Evolutionary conservation across 2,113 vertebrate species (phyloP), one percentile per base, ranked within the genome.

Genomic region (Eubucco bourcierii): DNA sequence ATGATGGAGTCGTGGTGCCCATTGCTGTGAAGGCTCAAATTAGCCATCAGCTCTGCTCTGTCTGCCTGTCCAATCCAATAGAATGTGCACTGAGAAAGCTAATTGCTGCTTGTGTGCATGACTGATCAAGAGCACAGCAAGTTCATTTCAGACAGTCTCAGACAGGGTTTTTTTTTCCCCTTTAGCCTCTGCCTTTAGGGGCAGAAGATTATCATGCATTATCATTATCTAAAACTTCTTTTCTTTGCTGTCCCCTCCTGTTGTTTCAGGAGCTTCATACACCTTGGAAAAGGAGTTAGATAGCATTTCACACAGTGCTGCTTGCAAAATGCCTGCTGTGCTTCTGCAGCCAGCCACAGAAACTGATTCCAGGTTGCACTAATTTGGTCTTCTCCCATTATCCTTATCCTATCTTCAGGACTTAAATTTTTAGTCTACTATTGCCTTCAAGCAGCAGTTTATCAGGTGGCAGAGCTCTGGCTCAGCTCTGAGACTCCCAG

Each of bases 81-180:
- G 97, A 98, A 96, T 98, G 97, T 98, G 97, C 97, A 97, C 96
- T 68, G 91, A 50, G 95, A 95, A 95, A 97, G 97, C 96, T 98
- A 98, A 98, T 98, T 98, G 96, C 96, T 97, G 91, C 96, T 97
- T 92, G 31, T 97, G 90, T 98, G 98, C 98, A 98, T 98, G 98
- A 98, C 96, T 98, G 98, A 98, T 98, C 98, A 98, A 98, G 97
- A 97, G 96, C 94, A 5, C 61, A 96, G 95, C 94, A 96, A 97
- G 96, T 98, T 98, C 97, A 97, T 97, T 97, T 98, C 97, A 98
- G 97, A 97, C 97, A 91, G 97, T 97, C 97, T 97, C 97, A 97
- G 97, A 98, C 97, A 98, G 97, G 93, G 95, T 98, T 98, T 98
- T 52, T 52, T 52, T 52, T 52, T 12, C 47, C 21, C 96, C 98